These are phyloP conservation scores for Diphyllodes magnificus DNA, from an alignment of 2,113 vertebrate genomes.

Conservation along the genomic window DNA sequence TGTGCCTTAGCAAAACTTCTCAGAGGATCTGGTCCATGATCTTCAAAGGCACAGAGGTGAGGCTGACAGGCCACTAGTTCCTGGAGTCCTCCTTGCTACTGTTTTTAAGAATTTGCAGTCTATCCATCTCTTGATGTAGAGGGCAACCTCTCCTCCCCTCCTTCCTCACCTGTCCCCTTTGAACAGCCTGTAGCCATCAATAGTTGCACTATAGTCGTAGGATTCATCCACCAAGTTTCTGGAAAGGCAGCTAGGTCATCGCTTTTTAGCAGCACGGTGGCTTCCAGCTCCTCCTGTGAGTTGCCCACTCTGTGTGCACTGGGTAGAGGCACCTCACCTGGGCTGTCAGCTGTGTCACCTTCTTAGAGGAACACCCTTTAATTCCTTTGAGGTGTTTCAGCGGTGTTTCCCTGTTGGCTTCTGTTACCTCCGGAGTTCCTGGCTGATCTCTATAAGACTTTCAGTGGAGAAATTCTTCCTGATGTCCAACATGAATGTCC, in stretches of 20 bases:
- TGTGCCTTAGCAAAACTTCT: neutral
- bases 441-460: neutral
- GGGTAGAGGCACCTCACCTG: neutral
- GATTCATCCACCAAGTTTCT: neutral
- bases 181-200: neutral
- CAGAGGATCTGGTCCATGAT: neutral
- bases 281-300: neutral
- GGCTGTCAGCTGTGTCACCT: neutral
- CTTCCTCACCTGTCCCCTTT: neutral
- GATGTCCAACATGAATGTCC: neutral
- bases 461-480: neutral
- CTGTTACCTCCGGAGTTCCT: neutral
- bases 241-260: neutral
- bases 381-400: neutral
- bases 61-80: neutral
- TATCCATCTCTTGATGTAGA: neutral
- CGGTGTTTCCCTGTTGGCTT: neutral
- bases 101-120: neutral
- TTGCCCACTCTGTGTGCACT: neutral
- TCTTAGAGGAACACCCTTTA: neutral
- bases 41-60: neutral
- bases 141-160: neutral
- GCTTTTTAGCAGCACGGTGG: neutral
- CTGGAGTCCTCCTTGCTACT: neutral
- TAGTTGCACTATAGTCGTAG: neutral